Base-by-base conservation (phyloP, 2,888 invertebrate genomes). In the Cephus sareptanus region DNA sequence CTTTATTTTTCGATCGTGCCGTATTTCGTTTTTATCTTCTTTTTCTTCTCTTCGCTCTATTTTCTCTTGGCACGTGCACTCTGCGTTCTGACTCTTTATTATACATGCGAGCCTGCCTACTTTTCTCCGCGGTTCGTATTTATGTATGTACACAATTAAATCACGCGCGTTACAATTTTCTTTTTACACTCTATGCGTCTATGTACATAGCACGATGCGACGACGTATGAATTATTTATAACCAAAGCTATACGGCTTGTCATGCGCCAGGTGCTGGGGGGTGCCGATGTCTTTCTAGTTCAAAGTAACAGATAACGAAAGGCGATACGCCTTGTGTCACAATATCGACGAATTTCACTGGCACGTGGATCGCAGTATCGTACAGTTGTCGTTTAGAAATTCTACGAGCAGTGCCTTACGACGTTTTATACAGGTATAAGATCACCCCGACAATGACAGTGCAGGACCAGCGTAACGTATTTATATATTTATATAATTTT, bases 161-260 rank as follows among this genome's bases (percentile, higher is more conserved):
- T 78, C 76, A 76, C 73, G 75, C 75, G 71, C 75, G 74, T 33
- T 77, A 77, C 75, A 77, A 75, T 77, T 56, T 37, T n/a, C 35
- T 37, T 30, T 71, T 23, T 74, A 33, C 71, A 35, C 56, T 34
- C 31, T 71, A 34, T 71, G 34, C 56, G 73, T 69, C 35, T 77
- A 74, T 77, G 69, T 77, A 77, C 75, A 77, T 70, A 37, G 33
- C 56, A 70, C 71, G 75, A 71, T 70, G 71, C 75, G 75, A 75
- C 73, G 75, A 12, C 37, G 73, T 73, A 76, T 78, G 78, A 75
- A 78, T 78, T 78, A 76, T 76, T 78, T 78, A 78, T 76, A 73
- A 76, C 76, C 73, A 73, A n/a, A 75, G 69, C 34, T 68, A 78
- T 78, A 73, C 75, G 75, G 70, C 77, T 74, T 78, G 76, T 78